Evolutionary conservation across 2,797 vertebrate species (phyloP), one percentile per base, ranked within the genome.

Genomic region (Danio jaintianensis): DNA sequence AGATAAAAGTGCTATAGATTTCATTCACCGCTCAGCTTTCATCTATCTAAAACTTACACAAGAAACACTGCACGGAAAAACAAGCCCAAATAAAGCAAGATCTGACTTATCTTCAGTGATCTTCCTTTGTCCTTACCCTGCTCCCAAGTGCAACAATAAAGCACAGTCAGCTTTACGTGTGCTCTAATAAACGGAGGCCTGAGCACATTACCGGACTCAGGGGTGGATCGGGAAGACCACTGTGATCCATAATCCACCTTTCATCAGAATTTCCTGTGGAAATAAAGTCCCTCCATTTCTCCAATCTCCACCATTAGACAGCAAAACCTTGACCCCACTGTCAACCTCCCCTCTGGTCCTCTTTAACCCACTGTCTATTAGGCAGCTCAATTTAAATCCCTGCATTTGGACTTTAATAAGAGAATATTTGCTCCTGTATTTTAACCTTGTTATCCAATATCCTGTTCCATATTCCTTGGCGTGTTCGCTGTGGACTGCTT

Each of bases 401-500:
- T 15, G 72, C 89, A 89, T 89, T 87, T 89, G 87, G 89, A 91
- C 84, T 92, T 93, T 92, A 93, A 93, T 93, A 92, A 92, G 85
- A 89, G 88, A 90, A 92, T 90, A 92, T 83, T 91, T 88, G 84
- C 90, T 90, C 84, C 88, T 89, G 88, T 90, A 88, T 90, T 91
- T 93, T 91, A 92, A 92, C 90, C 90, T 90, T 89, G 89, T 93
- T 93, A 92, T 92, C 89, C 89, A 93, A 92, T 91, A 91, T 93
- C 91, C 89, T 90, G 89, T 90, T 84, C 79, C 84, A 86, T 80
- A 79, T 78, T 88, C 75, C 72, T 76, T 74, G 0, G 80, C 80
- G 88, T 89, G 85, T 86, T 89, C 88, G 86, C 84, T 88, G 80
- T 53, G 18, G 20, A 50, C 75, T 66, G 59, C 11, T 59, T 66